phyloP scores from a whole-genome alignment of 2,797 vertebrate genomes.

The Tragopan temminckii region DNA sequence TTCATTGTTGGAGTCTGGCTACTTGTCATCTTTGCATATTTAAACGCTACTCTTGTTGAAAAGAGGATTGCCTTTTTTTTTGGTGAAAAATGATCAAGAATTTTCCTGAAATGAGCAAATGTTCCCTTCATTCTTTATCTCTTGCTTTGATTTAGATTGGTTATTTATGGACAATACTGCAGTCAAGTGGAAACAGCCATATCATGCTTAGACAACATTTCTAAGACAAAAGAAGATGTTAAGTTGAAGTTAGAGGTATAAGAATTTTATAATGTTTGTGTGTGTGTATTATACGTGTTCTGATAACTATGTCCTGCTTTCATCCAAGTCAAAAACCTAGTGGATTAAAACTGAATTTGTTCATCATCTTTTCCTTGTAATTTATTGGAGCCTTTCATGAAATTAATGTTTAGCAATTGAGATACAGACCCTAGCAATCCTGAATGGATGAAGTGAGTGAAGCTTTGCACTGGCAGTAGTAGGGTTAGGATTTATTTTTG shows the following conservation, averaged over 20 bases:
- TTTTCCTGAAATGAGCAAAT: neutral
- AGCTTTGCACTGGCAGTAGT: neutral
- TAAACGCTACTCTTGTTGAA: neutral
- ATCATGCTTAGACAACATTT: constrained; percentile 90
- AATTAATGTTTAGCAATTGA: neutral
- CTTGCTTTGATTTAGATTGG: constrained; percentile 83
- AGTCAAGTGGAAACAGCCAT: constrained; percentile 95
- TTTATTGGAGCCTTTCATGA: neutral
- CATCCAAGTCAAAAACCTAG: neutral
- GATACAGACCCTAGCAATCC: neutral
- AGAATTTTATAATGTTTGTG: neutral
- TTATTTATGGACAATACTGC: constrained; percentile 98
- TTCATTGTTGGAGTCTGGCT: neutral
- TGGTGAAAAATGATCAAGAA: neutral
- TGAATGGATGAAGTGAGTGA: neutral
- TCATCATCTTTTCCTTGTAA: neutral
- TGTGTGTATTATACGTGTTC: fast-evolving
- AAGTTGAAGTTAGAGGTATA: constrained; percentile 93
- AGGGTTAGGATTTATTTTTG: neutral
- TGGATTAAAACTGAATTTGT: neutral
- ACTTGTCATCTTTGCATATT: neutral
- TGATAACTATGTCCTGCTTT: neutral
- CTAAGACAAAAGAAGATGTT: constrained; percentile 95
- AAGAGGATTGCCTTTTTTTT: neutral
- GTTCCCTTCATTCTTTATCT: neutral